Conservation (phyloP, 2,888 invertebrate genomes). For the Luffia ferchaultella region DNA sequence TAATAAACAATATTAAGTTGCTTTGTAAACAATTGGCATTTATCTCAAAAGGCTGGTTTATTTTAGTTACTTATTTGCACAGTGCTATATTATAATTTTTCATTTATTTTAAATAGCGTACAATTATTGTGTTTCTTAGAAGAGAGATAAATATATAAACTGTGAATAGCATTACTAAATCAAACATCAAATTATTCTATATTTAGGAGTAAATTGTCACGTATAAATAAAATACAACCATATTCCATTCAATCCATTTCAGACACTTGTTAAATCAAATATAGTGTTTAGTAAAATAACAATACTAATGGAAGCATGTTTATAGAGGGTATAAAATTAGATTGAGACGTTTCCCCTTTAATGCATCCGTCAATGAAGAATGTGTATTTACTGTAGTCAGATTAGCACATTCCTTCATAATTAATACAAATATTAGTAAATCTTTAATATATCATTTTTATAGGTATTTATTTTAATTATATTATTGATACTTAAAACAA, state of each 20-base stretch:
- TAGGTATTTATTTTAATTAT: too few relatives aligned
- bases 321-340: slow-evolving; percentile 22
- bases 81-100: background rate
- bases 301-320: slow-evolving; percentile 24
- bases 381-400: background rate
- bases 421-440: too few relatives aligned
- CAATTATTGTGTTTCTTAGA: too few relatives aligned
- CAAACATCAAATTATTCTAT: too few relatives aligned
- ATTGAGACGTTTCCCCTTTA: background rate
- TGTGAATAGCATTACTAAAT: too few relatives aligned
- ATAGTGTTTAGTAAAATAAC: slow-evolving; percentile 14
- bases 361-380: background rate
- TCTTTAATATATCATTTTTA: too few relatives aligned
- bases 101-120: background rate
- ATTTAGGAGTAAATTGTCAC: too few relatives aligned
- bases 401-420: background rate
- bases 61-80: background rate
- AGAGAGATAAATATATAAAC: too few relatives aligned
- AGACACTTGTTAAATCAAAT: too few relatives aligned
- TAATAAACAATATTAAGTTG: background rate
- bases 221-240: too few relatives aligned
- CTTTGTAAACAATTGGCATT: background rate
- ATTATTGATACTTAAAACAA: too few relatives aligned
- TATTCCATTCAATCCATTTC: too few relatives aligned
- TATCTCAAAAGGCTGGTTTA: background rate